Evolutionary conservation across 2,113 vertebrate genomes (phyloP).

Genomic region (Ancistrus triradiatus): DNA sequence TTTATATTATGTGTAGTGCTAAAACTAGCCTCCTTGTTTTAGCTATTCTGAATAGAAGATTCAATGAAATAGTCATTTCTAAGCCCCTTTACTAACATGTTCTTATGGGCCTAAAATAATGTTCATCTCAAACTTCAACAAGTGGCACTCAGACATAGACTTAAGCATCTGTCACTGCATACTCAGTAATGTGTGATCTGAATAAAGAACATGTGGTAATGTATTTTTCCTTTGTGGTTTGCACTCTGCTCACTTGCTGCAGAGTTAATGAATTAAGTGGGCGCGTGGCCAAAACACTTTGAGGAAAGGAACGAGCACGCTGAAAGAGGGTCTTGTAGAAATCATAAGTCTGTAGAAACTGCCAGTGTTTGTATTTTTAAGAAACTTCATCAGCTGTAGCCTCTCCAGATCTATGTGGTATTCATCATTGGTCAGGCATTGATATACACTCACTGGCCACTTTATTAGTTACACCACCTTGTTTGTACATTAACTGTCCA

Average conservation of each 20-base stretch:
- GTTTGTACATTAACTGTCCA: too few species aligned
- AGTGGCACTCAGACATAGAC: constrained; percentile 16
- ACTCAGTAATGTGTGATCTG: constrained; percentile 30
- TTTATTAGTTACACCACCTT: too few species aligned
- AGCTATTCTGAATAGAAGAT: background rate
- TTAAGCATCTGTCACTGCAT: constrained; percentile 18
- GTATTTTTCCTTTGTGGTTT: constrained; percentile 15
- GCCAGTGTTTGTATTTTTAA: too few species aligned
- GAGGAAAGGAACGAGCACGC: constrained; percentile 28
- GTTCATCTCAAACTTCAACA: constrained; percentile 9
- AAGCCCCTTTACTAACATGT: background rate
- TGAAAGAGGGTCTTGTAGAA: constrained; percentile 32
- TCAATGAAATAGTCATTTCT: background rate
- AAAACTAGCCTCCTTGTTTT: background rate
- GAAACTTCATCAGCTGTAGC: too few species aligned
- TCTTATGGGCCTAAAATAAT: constrained; percentile 16
- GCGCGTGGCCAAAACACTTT: constrained; percentile 39
- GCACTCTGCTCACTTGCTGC: constrained; percentile 16
- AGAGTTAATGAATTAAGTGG: constrained; percentile 59
- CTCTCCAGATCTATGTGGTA: too few species aligned
- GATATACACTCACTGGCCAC: too few species aligned
- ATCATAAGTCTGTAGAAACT: constrained; percentile 41
- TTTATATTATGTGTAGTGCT: background rate
- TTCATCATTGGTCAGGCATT: too few species aligned
- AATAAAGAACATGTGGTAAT: constrained; percentile 25